Evolutionary conservation across 2,888 invertebrate genomes (phyloP).

Genomic region (Latrodectus hesperus): DNA sequence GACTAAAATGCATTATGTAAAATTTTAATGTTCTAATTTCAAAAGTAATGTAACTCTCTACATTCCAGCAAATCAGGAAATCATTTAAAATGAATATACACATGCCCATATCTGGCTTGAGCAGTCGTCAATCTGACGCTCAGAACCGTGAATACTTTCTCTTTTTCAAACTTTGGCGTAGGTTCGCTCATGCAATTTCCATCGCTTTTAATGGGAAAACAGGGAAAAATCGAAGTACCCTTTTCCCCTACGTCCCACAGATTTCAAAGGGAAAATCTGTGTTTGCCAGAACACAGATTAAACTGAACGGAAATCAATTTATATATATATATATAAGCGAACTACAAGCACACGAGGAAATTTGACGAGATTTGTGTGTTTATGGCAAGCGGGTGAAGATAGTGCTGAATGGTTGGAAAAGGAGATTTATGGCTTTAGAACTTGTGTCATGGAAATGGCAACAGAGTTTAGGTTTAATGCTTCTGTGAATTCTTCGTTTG

Average conservation of each 20-base stretch:
- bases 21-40: too few relatives aligned
- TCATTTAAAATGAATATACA: too few relatives aligned
- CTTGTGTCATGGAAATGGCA: not conserved
- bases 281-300: slow-evolving; percentile 38
- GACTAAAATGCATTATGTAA: too few relatives aligned
- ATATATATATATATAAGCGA: not conserved
- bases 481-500: slow-evolving; percentile 27
- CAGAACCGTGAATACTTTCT: too few relatives aligned
- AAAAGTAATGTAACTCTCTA: too few relatives aligned
- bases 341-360: not conserved
- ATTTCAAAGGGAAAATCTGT: slow-evolving; percentile 7
- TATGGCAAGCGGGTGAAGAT: slow-evolving; percentile 59
- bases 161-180: too few relatives aligned
- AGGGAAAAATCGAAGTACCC: not conserved
- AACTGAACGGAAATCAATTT: slow-evolving; percentile 53
- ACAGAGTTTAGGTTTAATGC: not conserved
- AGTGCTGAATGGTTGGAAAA: slow-evolving; percentile 6
- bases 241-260: not conserved
- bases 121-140: too few relatives aligned
- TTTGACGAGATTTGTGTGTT: slow-evolving; percentile 56
- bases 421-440: slow-evolving; percentile 30
- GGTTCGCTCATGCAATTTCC: not conserved
- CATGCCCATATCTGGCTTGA: too few relatives aligned
- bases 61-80: too few relatives aligned
- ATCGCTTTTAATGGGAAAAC: not conserved